phyloP scores from a whole-genome alignment of 1,140 invertebrate species.

The Pomacea maculata region DNA sequence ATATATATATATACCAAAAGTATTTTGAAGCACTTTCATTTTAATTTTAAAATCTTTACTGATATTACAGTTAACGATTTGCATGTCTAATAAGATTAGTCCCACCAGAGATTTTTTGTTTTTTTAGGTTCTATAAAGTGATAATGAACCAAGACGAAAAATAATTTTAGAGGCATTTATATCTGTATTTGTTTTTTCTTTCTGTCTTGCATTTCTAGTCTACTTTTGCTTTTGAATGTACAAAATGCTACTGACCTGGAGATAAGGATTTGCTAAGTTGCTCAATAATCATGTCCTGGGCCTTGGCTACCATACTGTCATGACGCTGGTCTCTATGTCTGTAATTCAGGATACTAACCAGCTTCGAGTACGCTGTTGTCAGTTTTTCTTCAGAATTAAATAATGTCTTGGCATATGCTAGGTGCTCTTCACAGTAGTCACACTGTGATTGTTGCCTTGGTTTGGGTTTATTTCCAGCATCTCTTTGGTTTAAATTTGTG shows the following conservation, averaged over 20 bases:
- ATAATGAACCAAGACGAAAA: neutral
- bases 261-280: constrained; percentile 28
- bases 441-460: constrained; percentile 9
- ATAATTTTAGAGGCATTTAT: neutral
- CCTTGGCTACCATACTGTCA: constrained; percentile 27
- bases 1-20: too few relatives aligned
- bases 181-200: too few relatives aligned
- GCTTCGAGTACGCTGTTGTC: constrained; percentile 6
- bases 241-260: constrained; percentile 27
- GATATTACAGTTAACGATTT: too few relatives aligned
- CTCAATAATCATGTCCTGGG: constrained; percentile 20
- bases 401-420: neutral
- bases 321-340: constrained; percentile 29
- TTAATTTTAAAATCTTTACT: too few relatives aligned
- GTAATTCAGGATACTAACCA: constrained; percentile 25
- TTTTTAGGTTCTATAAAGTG: too few relatives aligned
- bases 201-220: too few relatives aligned
- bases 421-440: constrained; percentile 12
- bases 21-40: too few relatives aligned
- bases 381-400: constrained; percentile 3
- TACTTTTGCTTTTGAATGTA: too few relatives aligned
- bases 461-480: neutral
- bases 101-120: too few relatives aligned
- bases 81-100: too few relatives aligned
- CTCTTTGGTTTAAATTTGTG: too few relatives aligned